Conservation (phyloP, 2,888 invertebrate species). For the Pseudoips prasinana region DNA sequence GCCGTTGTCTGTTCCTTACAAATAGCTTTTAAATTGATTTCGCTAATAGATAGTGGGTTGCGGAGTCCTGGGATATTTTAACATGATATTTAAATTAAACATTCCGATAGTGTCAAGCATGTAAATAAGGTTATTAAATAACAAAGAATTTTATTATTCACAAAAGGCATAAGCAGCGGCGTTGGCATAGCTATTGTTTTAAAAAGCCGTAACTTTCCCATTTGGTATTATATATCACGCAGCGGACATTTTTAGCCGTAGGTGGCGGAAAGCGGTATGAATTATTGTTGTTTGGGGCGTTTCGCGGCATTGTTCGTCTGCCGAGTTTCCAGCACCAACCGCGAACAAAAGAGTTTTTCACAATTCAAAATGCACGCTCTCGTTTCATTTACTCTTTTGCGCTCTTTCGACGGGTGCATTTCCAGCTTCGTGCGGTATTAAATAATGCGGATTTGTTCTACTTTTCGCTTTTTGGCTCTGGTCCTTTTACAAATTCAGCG, state of each 20-base stretch:
- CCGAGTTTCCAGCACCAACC: conserved; percentile 64
- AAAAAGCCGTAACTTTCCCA: conserved; percentile 77
- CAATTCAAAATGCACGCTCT: conserved; percentile 78
- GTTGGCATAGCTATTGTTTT: conserved; percentile 71
- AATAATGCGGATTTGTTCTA: conserved; percentile 72
- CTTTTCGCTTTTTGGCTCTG: conserved; percentile 57
- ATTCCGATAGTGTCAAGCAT: no score
- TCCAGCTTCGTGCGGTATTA: conserved; percentile 73
- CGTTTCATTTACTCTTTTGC: conserved; percentile 81
- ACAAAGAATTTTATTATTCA: conserved; percentile 57
- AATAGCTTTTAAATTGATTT: conserved; percentile 79
- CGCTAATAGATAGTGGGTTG: conserved; percentile 51
- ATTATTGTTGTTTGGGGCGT: conserved; percentile 80
- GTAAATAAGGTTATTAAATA: no score
- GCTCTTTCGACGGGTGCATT: conserved; percentile 75
- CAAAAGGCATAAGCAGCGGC: conserved; percentile 52
- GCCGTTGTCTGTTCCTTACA: conserved; percentile 78
- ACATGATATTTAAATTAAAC: conserved; percentile 7
- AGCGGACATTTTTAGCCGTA: conserved; percentile 81
- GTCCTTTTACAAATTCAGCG: conserved; percentile 43
- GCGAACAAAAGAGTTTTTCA: conserved; percentile 78
- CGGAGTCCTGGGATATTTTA: conserved; percentile 19
- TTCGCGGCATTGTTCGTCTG: conserved; percentile 72
- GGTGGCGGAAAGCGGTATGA: conserved; percentile 81
- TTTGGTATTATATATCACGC: conserved; percentile 78